Conservation (phyloP, 2,113 vertebrate genomes). For the Setophaga coronata region DNA sequence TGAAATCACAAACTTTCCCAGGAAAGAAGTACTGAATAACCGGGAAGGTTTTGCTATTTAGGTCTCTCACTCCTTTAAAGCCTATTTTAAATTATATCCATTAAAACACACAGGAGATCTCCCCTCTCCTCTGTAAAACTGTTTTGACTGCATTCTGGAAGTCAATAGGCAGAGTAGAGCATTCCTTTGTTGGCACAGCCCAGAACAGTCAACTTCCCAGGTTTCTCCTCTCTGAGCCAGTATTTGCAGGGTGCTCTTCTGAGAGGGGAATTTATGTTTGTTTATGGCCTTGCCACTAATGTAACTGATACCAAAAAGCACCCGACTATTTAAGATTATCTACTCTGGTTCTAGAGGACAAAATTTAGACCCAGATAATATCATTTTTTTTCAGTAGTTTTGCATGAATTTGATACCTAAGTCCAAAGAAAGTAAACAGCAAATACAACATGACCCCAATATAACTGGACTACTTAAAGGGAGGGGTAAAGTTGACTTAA, state of each 20-base stretch:
- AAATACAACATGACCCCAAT: not conserved
- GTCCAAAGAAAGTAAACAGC: not conserved
- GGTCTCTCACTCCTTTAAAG: not conserved
- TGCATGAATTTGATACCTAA: not conserved
- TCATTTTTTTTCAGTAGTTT: not conserved
- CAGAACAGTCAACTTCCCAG: not conserved
- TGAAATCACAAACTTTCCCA: not conserved
- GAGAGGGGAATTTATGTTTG: constrained; percentile 9
- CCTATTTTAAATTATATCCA: not conserved
- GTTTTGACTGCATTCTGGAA: not conserved
- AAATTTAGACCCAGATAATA: not conserved
- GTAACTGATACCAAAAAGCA: not conserved
- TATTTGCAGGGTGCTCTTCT: not conserved
- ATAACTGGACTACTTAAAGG: not conserved
- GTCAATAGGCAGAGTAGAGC: not conserved
- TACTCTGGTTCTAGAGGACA: not conserved
- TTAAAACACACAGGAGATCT: not conserved
- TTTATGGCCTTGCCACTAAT: not conserved
- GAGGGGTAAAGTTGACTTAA: not conserved
- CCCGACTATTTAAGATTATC: not conserved
- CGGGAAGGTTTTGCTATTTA: not conserved
- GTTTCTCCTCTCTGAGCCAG: not conserved
- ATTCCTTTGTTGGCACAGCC: constrained; percentile 1
- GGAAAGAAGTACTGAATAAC: not conserved
- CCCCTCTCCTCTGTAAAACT: not conserved